Percentiles rank a stretch among this genome's conserved stretches.
Conservation (phyloP, 2,888 invertebrate genomes). For the Lepeophtheirus nordmannii region DNA sequence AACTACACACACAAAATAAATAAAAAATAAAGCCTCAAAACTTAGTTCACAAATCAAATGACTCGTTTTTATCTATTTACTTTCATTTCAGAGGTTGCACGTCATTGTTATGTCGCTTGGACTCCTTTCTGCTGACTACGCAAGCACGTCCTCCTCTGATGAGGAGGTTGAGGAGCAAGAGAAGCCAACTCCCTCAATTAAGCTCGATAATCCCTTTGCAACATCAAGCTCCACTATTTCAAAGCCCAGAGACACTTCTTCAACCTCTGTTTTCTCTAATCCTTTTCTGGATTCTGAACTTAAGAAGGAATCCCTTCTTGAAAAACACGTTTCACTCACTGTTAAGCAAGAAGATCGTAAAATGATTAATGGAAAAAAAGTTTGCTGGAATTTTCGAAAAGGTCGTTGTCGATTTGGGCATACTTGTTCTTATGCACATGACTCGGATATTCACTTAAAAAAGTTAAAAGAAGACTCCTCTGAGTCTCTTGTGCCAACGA, state of each 20-base stretch:
- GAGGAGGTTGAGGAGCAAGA: background rate
- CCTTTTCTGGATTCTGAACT: slow-evolving; percentile 59
- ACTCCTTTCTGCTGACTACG: slow-evolving; percentile 6
- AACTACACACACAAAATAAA: no score
- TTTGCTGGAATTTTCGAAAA: slow-evolving; percentile 83
- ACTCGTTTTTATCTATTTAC: no score
- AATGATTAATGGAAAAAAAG: slow-evolving; percentile 67
- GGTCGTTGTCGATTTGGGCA: slow-evolving; percentile 78
- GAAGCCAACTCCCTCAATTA: background rate
- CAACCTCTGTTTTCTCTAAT: slow-evolving; percentile 65
- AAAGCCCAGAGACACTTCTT: background rate
- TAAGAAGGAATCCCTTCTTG: slow-evolving; percentile 66
- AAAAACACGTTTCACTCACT: slow-evolving; percentile 85
- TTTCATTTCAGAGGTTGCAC: no score
- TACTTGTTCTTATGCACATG: slow-evolving; percentile 80
- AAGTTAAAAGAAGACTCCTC: slow-evolving; percentile 35
- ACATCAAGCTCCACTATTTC: background rate
- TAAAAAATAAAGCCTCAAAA: no score
- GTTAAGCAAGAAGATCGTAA: slow-evolving; percentile 51
- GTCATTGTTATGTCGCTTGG: slow-evolving; percentile 14
- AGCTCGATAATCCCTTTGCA: slow-evolving; percentile 9
- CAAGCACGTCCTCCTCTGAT: background rate
- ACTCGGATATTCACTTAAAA: slow-evolving; percentile 48
- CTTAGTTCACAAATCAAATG: no score
- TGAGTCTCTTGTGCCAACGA: background rate